These are phyloP conservation scores for Papilio aristodemus DNA, from an alignment of 1,140 invertebrate species.

Conservation along the genomic window DNA sequence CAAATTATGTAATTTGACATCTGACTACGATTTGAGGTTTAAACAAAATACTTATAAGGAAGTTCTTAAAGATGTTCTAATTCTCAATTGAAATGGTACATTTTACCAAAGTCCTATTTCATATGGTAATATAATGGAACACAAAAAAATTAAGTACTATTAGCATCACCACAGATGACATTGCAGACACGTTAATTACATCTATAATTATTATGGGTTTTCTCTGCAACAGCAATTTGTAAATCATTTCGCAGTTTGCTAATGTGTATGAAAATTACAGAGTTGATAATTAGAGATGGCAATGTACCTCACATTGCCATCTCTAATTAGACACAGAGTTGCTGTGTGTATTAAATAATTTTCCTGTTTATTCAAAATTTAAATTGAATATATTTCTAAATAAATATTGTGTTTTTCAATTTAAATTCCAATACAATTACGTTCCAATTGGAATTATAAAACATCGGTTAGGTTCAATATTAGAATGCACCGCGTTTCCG, in stretches of 20 bases:
- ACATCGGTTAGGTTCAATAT: slow-evolving; percentile 26
- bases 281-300: slow-evolving; percentile 66
- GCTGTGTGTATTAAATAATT: too few species aligned
- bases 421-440: slow-evolving; percentile 22
- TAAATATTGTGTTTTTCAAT: too few species aligned
- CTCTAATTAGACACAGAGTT: too few species aligned
- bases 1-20: too few species aligned
- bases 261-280: slow-evolving; percentile 71
- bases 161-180: slow-evolving; percentile 46
- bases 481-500: slow-evolving; percentile 33
- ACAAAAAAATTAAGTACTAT: slow-evolving; percentile 12
- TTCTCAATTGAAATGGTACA: not conserved
- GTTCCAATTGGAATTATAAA: slow-evolving; percentile 38
- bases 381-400: slow-evolving; percentile 20
- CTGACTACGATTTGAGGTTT: not conserved
- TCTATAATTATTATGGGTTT: slow-evolving; percentile 61
- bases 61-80: not conserved
- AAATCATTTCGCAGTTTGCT: slow-evolving; percentile 63
- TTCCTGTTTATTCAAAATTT: too few species aligned
- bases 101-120: not conserved
- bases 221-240: slow-evolving; percentile 61
- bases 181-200: slow-evolving; percentile 62
- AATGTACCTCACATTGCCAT: too few species aligned
- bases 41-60: not conserved
- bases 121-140: not conserved